Evolutionary conservation across 2,113 vertebrate genomes (phyloP).

Genomic region (Apodemus sylvaticus): DNA sequence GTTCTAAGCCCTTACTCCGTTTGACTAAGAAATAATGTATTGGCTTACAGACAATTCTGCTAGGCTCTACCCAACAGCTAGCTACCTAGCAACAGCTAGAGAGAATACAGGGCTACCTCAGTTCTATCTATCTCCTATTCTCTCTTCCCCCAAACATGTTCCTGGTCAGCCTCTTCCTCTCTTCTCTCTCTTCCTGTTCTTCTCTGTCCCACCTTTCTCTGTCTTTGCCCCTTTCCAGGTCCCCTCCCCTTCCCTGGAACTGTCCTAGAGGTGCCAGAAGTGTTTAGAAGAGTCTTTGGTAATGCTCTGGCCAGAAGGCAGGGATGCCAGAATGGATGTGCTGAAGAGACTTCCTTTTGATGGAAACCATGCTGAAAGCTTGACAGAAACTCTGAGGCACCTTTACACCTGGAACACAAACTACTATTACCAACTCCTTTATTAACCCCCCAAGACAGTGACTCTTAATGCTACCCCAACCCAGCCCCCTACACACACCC

Average conservation of each 20-base stretch:
- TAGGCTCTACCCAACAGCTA: no score
- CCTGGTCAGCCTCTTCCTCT: no score
- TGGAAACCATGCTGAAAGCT: no score
- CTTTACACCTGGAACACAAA: not conserved
- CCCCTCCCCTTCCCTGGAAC: not conserved
- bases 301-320: not conserved
- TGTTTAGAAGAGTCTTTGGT: not conserved
- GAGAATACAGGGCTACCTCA: no score
- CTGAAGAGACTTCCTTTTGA: not conserved
- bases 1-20: no score
- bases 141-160: no score
- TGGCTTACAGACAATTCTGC: not conserved
- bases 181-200: not conserved
- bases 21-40: not conserved
- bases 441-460: not conserved
- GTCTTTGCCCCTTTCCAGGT: not conserved
- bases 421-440: not conserved
- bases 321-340: not conserved
- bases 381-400: no score
- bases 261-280: not conserved
- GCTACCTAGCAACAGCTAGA: no score
- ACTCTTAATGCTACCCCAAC: not conserved
- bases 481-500: no score
- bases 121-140: not conserved
- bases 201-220: not conserved